Percentiles rank a stretch among this genome's conserved stretches.
These are phyloP conservation scores for Alectura lathami DNA, from an alignment of 2,113 vertebrate genomes.

Conservation along the genomic window DNA sequence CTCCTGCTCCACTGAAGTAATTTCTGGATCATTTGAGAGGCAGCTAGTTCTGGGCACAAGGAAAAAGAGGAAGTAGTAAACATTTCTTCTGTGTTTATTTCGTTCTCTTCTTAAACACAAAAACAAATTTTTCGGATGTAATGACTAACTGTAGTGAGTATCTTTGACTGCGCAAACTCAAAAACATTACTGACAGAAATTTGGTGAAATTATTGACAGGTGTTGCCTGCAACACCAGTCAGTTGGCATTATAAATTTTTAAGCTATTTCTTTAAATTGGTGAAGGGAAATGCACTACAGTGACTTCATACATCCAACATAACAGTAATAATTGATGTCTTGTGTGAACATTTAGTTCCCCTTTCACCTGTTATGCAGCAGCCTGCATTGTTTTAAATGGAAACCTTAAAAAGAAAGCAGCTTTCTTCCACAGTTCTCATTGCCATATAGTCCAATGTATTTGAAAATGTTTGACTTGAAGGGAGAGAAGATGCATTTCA, in stretches of 20 bases:
- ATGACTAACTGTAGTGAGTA: not conserved
- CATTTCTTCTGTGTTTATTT: slow-evolving; percentile 16
- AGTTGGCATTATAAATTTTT: not conserved
- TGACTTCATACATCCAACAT: not conserved
- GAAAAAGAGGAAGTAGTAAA: slow-evolving; percentile 63
- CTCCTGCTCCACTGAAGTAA: slow-evolving; percentile 79
- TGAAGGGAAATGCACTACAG: slow-evolving; percentile 19
- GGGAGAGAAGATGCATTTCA: not conserved
- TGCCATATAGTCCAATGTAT: not conserved
- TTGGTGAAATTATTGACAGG: not conserved
- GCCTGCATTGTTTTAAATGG: not conserved
- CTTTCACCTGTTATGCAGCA: not conserved
- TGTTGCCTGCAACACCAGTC: not conserved
- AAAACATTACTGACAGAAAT: not conserved
- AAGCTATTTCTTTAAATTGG: not conserved
- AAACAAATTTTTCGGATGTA: not conserved
- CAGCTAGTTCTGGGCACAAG: slow-evolving; percentile 80
- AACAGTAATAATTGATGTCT: not conserved
- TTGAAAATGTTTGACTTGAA: not conserved
- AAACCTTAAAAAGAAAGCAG: not conserved
- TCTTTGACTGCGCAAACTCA: not conserved
- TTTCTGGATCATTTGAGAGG: slow-evolving; percentile 83
- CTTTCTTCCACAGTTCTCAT: not conserved
- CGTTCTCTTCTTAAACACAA: not conserved
- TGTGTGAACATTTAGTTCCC: slow-evolving; percentile 9